Base-by-base conservation (phyloP, 2,888 invertebrate species). In the Cheilosia soror region DNA sequence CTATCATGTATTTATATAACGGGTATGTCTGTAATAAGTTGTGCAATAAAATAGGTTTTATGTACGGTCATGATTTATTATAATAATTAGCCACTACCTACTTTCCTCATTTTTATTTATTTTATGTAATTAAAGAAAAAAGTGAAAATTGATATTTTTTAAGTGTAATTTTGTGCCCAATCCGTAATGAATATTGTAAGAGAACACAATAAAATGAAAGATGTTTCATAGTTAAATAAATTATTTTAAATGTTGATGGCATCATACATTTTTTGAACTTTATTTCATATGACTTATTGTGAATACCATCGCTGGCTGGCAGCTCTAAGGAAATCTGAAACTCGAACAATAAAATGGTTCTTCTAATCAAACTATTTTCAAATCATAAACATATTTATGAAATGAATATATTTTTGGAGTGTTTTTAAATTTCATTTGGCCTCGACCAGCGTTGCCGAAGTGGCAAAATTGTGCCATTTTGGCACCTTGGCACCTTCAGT, bases 151-250 rank as follows among this genome's bases (percentile, higher is more conserved):
- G 15, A 73, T 55, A 69, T 53, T 65, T 53, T 65, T 65, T 65
- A 37, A 53, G 37, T 65, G 65, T 75, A 33, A 44, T 40, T 42
- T 58, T 65, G 57, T 75, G 57, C 40, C 51, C 76, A 60, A 31
- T 57, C 65, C 40, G n/a, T 40, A 58, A 51, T 37, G 37, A 65
- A 9, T 25, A 37, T 27, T 58, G 42, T 47, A 55, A 57, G 29
- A 33, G 20, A n/a, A 40, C 33, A 73, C 40, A n/a, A 51, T 51
- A 33, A 33, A 5, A 53, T 29, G 31, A 62, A 44, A 63, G 4
- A 49, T 27, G 15, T 37, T 53, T 62, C 42, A 68, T 77, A 77
- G 68, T 60, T 68, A 68, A 77, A 77, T 77, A 77, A 77, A 77
- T 77, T 44, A 77, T 62, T 77, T 68, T 51, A 68, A 68, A 68